phyloP scores from a whole-genome alignment of 2,888 invertebrate genomes.

The Drosophila affinis region DNA sequence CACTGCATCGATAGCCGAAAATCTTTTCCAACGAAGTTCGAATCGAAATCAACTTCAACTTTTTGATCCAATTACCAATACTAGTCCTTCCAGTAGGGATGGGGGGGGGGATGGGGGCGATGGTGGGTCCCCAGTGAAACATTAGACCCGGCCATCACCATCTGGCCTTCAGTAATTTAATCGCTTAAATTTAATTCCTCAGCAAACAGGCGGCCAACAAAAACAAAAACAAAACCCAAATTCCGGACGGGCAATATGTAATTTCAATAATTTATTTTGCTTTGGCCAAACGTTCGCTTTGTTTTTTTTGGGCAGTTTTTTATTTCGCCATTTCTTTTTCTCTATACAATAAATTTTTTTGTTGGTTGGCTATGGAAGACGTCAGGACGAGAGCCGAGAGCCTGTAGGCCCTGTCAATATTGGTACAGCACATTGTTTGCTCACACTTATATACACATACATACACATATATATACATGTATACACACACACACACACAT shows the following conservation, averaged over 20 bases:
- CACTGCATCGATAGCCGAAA: neutral
- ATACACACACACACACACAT: neutral
- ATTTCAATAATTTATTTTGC: conserved; percentile 64
- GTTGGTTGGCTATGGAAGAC: conserved; percentile 3
- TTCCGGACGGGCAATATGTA: conserved; percentile 38
- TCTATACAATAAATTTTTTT: conserved; percentile 5
- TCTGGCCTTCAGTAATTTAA: conserved; percentile 59
- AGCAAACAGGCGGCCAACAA: conserved; percentile 15
- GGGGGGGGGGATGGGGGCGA: neutral
- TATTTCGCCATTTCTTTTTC: neutral
- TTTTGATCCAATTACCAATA: conserved; percentile 36
- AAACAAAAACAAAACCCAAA: conserved; percentile 7
- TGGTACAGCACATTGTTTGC: conserved; percentile 72
- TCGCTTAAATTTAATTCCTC: conserved; percentile 65
- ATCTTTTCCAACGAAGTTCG: neutral
- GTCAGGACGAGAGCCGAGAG: conserved; percentile 22
- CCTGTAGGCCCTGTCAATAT: conserved; percentile 71
- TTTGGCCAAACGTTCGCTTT: conserved; percentile 6
- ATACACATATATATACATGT: neutral
- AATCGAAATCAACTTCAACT: conserved; percentile 33
- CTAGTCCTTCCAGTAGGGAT: conserved; percentile 4
- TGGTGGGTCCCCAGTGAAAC: conserved; percentile 6
- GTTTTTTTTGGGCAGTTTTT: conserved; percentile 35
- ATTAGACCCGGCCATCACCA: conserved; percentile 17
- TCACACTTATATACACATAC: conserved; percentile 21